phyloP scores from a whole-genome alignment of 2,888 invertebrate genomes.

The Thecophora atra region DNA sequence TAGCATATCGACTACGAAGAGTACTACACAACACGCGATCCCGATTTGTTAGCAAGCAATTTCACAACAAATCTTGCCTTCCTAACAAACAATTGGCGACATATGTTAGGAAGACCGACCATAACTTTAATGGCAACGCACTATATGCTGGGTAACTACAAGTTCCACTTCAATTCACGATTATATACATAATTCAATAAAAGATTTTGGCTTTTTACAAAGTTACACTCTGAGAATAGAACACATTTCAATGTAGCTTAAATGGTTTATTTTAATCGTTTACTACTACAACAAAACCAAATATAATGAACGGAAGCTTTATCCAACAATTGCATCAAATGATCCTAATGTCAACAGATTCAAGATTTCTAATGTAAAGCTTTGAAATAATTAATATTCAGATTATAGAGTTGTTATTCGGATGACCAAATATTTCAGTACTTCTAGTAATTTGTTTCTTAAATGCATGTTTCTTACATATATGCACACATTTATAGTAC shows the following conservation, averaged over 20 bases:
- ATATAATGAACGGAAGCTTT: too few species aligned
- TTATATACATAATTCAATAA: not conserved
- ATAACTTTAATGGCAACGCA: conserved; percentile 89
- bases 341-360: too few species aligned
- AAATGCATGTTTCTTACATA: too few species aligned
- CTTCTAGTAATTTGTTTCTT: too few species aligned
- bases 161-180: conserved; percentile 19
- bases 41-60: conserved; percentile 92
- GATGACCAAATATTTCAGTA: too few species aligned
- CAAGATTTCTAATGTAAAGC: too few species aligned
- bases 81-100: conserved; percentile 96
- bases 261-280: not conserved
- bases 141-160: conserved; percentile 81
- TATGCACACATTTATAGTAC: too few species aligned
- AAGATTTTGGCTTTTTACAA: conserved; percentile 36
- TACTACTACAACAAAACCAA: not conserved
- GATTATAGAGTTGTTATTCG: too few species aligned
- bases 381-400: too few species aligned
- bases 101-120: conserved; percentile 95
- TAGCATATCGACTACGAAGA: conserved; percentile 91
- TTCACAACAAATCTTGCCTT: conserved; percentile 94
- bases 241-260: conserved; percentile 4
- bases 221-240: conserved; percentile 16
- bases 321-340: too few species aligned
- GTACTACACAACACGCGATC: conserved; percentile 97